Evolutionary conservation across 2,797 vertebrate species (phyloP).

Genomic region (Xiphophorus birchmanni): DNA sequence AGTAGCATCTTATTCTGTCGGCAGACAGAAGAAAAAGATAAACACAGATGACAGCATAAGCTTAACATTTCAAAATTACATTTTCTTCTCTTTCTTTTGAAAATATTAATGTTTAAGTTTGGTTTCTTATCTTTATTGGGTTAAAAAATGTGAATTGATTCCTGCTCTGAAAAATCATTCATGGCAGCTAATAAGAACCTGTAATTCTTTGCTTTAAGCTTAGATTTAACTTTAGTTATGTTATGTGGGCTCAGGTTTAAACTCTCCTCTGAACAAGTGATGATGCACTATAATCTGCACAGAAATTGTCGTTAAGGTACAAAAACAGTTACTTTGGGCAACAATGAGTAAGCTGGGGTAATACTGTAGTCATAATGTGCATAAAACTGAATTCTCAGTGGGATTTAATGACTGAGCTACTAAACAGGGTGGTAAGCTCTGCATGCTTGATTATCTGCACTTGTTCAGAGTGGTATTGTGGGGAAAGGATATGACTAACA

Average conservation of each 20-base stretch:
- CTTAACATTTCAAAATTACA: background rate
- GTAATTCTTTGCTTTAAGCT: background rate
- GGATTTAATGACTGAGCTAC: slow-evolving; percentile 11
- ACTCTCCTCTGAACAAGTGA: background rate
- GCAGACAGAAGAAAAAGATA: background rate
- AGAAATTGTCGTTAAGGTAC: background rate
- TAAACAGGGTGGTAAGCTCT: slow-evolving; percentile 8
- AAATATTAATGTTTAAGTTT: background rate
- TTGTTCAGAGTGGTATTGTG: slow-evolving; percentile 9
- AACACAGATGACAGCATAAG: background rate
- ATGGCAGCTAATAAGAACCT: background rate
- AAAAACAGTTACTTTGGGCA: background rate
- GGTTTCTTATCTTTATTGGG: background rate
- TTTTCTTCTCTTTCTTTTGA: background rate
- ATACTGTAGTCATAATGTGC: background rate
- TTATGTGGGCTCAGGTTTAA: background rate
- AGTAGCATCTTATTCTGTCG: background rate
- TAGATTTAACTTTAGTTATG: background rate
- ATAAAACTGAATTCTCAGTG: background rate
- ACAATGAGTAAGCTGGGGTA: background rate
- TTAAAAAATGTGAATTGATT: background rate
- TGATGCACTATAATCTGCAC: background rate
- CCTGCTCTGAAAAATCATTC: background rate
- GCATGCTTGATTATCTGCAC: background rate
- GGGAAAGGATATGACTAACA: background rate